Evolutionary conservation across 1,140 invertebrate genomes (phyloP).

Genomic region (Phymorhynchus buccinoides): DNA sequence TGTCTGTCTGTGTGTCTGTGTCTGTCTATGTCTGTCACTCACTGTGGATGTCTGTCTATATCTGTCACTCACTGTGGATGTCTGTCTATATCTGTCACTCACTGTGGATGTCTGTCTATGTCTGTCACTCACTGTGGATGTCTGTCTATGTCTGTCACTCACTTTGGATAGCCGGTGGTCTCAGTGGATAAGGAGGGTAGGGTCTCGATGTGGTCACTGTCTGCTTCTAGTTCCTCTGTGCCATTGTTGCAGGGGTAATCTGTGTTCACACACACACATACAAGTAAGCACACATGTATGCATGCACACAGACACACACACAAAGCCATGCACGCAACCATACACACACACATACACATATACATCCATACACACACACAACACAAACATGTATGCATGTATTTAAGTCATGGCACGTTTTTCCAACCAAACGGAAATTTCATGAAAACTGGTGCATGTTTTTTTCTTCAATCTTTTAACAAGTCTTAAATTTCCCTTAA

Average conservation of each 20-base stretch:
- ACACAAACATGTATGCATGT: too few relatives aligned
- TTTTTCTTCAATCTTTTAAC: too few relatives aligned
- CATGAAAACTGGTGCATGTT: too few relatives aligned
- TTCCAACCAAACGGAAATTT: too few relatives aligned
- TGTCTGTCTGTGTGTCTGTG: constrained; percentile 1
- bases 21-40: neutral
- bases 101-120: neutral
- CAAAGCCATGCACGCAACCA: too few relatives aligned
- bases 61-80: too few relatives aligned
- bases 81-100: neutral
- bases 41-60: neutral
- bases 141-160: neutral
- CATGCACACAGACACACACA: neutral
- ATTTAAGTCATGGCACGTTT: too few relatives aligned
- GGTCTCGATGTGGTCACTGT: constrained; percentile 11
- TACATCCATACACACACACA: too few relatives aligned
- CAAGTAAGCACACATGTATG: neutral
- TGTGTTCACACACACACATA: neutral
- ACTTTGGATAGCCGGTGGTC: constrained; percentile 27
- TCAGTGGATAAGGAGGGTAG: constrained; percentile 9
- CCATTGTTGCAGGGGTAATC: constrained; percentile 31
- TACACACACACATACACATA: too few relatives aligned
- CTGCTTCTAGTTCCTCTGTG: constrained; percentile 12
- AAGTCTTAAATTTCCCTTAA: too few relatives aligned
- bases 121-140: neutral